Evolutionary conservation across 37 sponge, comb jelly and placozoan species (phyloP).

Genomic region (Crambe crambe): DNA sequence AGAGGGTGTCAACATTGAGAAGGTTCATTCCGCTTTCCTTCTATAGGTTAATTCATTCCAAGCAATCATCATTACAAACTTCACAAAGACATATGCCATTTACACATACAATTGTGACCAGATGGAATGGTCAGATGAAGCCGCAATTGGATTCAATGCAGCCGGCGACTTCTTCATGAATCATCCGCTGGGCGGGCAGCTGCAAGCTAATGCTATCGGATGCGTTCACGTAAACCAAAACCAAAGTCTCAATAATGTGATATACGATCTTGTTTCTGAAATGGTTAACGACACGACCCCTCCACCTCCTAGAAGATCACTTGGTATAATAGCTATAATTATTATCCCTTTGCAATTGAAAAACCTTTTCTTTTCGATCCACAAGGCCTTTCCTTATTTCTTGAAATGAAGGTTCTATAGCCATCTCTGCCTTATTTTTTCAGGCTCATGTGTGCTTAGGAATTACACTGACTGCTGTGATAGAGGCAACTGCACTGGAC

Average conservation of each 20-base stretch:
- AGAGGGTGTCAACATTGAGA: background rate
- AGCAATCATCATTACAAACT: constrained; percentile 43
- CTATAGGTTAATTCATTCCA: constrained; percentile 55
- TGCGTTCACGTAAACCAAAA: constrained; percentile 14
- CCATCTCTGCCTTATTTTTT: background rate
- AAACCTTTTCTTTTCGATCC: background rate
- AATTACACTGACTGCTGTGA: constrained; percentile 29
- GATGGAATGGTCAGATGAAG: constrained; percentile 43
- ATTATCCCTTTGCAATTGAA: background rate
- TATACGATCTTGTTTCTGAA: constrained; percentile 31
- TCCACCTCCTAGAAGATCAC: constrained; percentile 9
- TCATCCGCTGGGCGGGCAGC: constrained; percentile 23
- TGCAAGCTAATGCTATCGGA: constrained; percentile 14
- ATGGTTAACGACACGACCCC: background rate
- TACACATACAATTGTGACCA: constrained; percentile 41
- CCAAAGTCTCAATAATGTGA: constrained; percentile 12
- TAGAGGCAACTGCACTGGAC: constrained; percentile 2
- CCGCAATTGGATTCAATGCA: constrained; percentile 51
- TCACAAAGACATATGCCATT: constrained; percentile 37
- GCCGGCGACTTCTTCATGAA: constrained; percentile 12
- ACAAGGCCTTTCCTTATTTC: background rate
- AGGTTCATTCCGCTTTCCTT: no score
- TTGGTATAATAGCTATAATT: background rate
- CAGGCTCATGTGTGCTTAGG: constrained; percentile 19
- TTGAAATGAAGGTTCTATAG: background rate